These are phyloP conservation scores for Subacronicta megacephala DNA, from an alignment of 2,888 invertebrate species.

Conservation along the genomic window DNA sequence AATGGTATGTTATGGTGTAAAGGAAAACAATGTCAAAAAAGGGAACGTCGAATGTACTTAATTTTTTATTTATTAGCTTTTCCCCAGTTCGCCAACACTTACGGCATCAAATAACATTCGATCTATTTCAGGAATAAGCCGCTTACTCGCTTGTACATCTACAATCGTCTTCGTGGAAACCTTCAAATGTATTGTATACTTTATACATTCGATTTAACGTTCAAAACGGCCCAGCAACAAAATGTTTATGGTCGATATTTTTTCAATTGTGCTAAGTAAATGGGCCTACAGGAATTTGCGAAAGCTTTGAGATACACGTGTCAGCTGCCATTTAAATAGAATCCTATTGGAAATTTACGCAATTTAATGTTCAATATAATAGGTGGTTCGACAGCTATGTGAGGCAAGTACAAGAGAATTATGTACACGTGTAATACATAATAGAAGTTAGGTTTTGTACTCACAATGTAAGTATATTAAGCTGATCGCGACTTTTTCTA, in stretches of 20 bases:
- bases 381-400: not conserved
- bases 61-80: not conserved
- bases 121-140: conserved; percentile 46
- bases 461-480: too few species aligned
- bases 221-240: conserved; percentile 11
- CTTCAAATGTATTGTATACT: conserved; percentile 1
- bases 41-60: not conserved
- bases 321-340: conserved; percentile 35
- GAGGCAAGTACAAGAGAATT: too few species aligned
- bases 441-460: not conserved
- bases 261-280: conserved; percentile 49
- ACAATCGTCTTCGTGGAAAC: conserved; percentile 14
- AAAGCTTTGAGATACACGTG: conserved; percentile 48
- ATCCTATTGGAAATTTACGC: conserved; percentile 33
- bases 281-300: conserved; percentile 21
- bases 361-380: conserved; percentile 22
- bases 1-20: too few species aligned
- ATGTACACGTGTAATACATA: not conserved
- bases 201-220: not conserved
- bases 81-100: conserved; percentile 15
- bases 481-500: too few species aligned
- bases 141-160: conserved; percentile 44
- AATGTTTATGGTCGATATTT: conserved; percentile 28
- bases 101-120: conserved; percentile 43
- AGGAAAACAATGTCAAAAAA: too few species aligned